phyloP scores from a whole-genome alignment of 2,888 invertebrate species.

The Unio delphinus region DNA sequence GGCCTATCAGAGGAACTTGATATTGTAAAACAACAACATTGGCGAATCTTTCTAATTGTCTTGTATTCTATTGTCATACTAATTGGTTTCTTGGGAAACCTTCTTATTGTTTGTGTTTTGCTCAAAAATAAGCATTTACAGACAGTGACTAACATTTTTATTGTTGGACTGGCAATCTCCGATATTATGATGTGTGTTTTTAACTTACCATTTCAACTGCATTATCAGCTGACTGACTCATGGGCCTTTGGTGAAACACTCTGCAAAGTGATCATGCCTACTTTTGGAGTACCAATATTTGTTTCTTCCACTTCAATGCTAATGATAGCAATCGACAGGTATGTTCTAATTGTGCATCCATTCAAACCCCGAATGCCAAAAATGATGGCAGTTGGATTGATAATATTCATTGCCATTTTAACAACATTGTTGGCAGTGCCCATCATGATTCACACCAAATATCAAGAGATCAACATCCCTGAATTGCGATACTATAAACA shows the following conservation, averaged over 20 bases:
- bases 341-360: slow-evolving; percentile 68
- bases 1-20: slow-evolving; percentile 55
- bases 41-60: slow-evolving; percentile 60
- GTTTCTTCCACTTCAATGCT: slow-evolving; percentile 66
- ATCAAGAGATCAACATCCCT: slow-evolving; percentile 47
- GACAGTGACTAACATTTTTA: slow-evolving; percentile 68
- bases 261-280: slow-evolving; percentile 65
- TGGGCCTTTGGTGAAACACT: slow-evolving; percentile 67
- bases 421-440: slow-evolving; percentile 62
- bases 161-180: slow-evolving; percentile 64
- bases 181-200: slow-evolving; percentile 67
- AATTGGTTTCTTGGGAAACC: slow-evolving; percentile 64
- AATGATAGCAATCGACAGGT: slow-evolving; percentile 68
- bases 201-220: slow-evolving; percentile 67
- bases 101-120: slow-evolving; percentile 62
- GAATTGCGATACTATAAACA: slow-evolving; percentile 46
- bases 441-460: slow-evolving; percentile 59
- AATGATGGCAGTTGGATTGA: slow-evolving; percentile 49
- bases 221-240: slow-evolving; percentile 66
- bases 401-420: slow-evolving; percentile 46
- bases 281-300: slow-evolving; percentile 68
- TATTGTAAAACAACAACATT: slow-evolving; percentile 51
- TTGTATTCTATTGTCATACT: slow-evolving; percentile 63
- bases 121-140: slow-evolving; percentile 57
- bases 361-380: slow-evolving; percentile 59